These are phyloP conservation scores for Echinops telfairi DNA, from an alignment of 2,113 vertebrate genomes.

Conservation along the genomic window DNA sequence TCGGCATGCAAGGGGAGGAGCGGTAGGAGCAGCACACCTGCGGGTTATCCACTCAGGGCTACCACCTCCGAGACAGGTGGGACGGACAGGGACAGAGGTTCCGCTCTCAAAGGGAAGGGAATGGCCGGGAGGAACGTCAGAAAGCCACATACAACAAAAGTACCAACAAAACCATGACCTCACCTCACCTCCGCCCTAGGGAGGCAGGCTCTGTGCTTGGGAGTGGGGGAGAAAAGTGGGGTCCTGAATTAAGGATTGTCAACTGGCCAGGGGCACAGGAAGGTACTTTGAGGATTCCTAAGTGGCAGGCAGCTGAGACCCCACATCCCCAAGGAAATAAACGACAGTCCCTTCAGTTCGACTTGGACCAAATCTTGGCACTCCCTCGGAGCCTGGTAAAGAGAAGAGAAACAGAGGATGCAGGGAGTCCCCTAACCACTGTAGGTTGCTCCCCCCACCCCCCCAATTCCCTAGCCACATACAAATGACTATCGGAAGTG, in stretches of 20 bases:
- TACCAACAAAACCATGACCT: conserved; percentile 62
- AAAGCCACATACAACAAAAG: conserved; percentile 51
- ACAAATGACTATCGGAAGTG: neutral
- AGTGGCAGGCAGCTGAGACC: conserved; percentile 63
- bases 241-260: conserved; percentile 72
- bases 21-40: neutral
- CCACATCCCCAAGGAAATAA: conserved; percentile 65
- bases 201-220: conserved; percentile 41
- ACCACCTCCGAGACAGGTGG: neutral
- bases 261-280: conserved; percentile 80
- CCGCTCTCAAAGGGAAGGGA: neutral
- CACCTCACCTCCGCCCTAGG: conserved; percentile 54
- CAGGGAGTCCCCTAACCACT: neutral
- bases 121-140: neutral
- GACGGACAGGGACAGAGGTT: neutral
- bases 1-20: conserved; percentile 51
- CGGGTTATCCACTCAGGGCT: neutral
- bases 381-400: conserved; percentile 94
- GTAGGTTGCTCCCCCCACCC: neutral
- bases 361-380: conserved; percentile 99
- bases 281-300: conserved; percentile 72
- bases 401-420: conserved; percentile 61
- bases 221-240: neutral
- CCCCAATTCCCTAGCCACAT: neutral
- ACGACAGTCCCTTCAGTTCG: conserved; percentile 90